Evolutionary conservation across 2,113 vertebrate species (phyloP).

Genomic region (Limnothrissa miodon): DNA sequence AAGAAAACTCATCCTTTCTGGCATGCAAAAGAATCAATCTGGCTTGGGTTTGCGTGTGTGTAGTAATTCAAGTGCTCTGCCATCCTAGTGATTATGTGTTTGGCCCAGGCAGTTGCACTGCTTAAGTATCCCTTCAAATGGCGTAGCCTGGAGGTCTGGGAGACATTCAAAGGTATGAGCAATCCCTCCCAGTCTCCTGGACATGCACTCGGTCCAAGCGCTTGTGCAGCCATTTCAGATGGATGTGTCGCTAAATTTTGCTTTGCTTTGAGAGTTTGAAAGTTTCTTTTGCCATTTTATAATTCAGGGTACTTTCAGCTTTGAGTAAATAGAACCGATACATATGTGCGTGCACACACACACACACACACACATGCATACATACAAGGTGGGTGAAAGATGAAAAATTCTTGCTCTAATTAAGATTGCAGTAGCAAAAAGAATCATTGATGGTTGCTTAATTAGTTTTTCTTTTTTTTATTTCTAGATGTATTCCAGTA

Average conservation of each 20-base stretch:
- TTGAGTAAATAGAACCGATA: neutral
- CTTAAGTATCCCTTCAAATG: slow-evolving; percentile 18
- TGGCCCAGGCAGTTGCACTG: neutral
- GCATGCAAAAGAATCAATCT: neutral
- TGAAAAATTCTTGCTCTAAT: neutral
- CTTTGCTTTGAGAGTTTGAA: neutral
- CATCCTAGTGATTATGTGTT: neutral
- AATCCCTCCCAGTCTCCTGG: slow-evolving; percentile 15
- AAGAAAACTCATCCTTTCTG: slow-evolving; percentile 12
- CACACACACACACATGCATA: neutral
- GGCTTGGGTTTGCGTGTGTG: neutral
- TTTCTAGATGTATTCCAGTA: slow-evolving; percentile 31
- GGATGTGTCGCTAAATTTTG: neutral
- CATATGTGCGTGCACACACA: neutral
- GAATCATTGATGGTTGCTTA: slow-evolving; percentile 37
- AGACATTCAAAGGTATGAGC: neutral
- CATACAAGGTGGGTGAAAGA: neutral
- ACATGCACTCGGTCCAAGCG: neutral
- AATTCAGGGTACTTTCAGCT: neutral
- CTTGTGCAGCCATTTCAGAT: neutral
- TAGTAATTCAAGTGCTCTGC: neutral
- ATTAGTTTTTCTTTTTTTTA: slow-evolving; percentile 46
- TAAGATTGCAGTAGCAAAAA: neutral
- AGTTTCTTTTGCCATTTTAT: neutral
- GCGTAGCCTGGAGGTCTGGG: slow-evolving; percentile 9